A percentile compares a stretch with the other conserved stretches of the same genome.
Conservation (phyloP, 2,113 vertebrate species). For the Hystrix cristata region DNA sequence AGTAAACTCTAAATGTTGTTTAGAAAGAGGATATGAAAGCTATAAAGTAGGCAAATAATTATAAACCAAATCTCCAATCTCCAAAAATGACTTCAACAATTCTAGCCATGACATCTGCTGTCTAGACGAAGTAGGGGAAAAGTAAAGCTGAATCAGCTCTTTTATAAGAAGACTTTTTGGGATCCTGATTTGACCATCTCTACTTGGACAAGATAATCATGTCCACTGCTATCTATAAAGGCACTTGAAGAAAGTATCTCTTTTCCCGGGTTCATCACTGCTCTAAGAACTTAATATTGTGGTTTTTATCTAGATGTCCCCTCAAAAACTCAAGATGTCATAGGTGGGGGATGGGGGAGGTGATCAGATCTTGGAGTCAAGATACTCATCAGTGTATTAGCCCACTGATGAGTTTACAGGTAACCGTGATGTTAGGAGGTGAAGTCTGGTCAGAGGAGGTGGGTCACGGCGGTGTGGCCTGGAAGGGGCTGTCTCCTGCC, state of each 20-base stretch:
- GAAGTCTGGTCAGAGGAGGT: background rate
- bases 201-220: background rate
- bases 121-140: background rate
- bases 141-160: background rate
- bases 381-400: background rate
- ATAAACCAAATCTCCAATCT: slow-evolving; percentile 14
- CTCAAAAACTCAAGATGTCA: no score
- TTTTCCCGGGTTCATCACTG: background rate
- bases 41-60: slow-evolving; percentile 23
- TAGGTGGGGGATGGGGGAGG: background rate
- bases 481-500: background rate
- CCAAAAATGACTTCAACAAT: slow-evolving; percentile 45
- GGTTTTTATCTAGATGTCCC: background rate
- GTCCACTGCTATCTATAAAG: background rate
- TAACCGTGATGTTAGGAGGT: background rate
- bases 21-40: background rate
- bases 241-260: background rate
- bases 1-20: background rate
- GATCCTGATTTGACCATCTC: background rate
- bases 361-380: background rate
- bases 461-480: background rate
- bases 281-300: background rate
- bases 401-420: background rate
- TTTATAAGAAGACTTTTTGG: background rate
- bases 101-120: background rate